Evolutionary conservation across 2,888 invertebrate genomes (phyloP), one percentile per base, ranked within the genome.

Genomic region (Rhamphomyia laevipes): DNA sequence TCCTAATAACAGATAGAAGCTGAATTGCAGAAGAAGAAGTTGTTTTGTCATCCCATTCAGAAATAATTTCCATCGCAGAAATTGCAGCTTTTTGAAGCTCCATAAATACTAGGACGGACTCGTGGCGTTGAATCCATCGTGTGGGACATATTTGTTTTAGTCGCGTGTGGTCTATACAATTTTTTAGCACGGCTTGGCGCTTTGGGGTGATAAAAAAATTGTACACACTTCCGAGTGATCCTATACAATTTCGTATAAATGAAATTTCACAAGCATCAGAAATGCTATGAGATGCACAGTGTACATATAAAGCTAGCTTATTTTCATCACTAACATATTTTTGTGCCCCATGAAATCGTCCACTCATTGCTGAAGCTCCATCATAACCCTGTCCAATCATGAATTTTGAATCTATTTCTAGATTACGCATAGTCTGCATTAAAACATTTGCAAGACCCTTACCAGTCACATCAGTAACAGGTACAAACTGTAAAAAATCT

Each of bases 401-500:
- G 49, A 54, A 55, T 38, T 53, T 53, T 43, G 51, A 35, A 51
- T 52, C 46, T 30, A 58, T 52, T 41, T 51, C 54, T 43, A 55
- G 37, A 37, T 54, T 52, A 43, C 48, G 35, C 30, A 54, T 48
- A 35, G 47, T 47, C 17, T 49, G 48, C 40, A 55, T 38, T 43
- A 58, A 53, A 38, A 48, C 52, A 41, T 50, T 51, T 40, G 56
- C 48, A 43, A 57, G 50, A 17, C n/a, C n/a, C n/a, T n/a, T n/a
- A n/a, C n/a, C n/a, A n/a, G n/a, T n/a, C n/a, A n/a, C n/a, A n/a
- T n/a, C 56, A 13, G 49, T 41, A 41, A 57, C 55, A 17, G 55
- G 56, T 23, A 58, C 53, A 54, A 58, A 59, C 43, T 55, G 53
- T 35, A 59, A 48, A 50, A 59, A 59, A 53, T 56, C 50, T 55